Base-by-base conservation (phyloP, 2,113 vertebrate species). In the Daphoenositta chrysoptera region DNA sequence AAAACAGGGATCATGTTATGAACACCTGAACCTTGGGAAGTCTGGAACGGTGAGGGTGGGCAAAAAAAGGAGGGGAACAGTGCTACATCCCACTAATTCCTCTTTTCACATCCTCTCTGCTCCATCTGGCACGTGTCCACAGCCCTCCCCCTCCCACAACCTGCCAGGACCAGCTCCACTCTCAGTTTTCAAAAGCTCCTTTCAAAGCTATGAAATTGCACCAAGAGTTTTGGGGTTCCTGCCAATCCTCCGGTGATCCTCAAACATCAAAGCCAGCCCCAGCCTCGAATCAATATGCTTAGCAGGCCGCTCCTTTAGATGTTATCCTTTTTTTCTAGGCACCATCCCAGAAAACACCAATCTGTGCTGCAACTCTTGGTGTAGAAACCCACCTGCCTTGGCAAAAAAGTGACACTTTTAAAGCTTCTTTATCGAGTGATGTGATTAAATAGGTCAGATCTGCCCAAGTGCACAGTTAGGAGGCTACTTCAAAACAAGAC, bases 41-140 rank as follows among this genome's bases (percentile, higher is more conserved):
- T 4, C 27, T 79, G 35, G 28, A 45, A n/a, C 0, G 0, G 9
- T 3, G 28, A 50, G 15, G 21, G 22, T 33, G 10, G 26, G 4
- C 7, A 63, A 37, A 77, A 47, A 45, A 57, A 66, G 2, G 5
- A 10, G 15, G 33, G 20, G 7, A 65, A 42, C 9, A 19, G 33
- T 6, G 26, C 39, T 54, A 13, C 4, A 2, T 33, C 24, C 35
- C 54, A 15, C 28, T 11, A 31, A 53, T 18, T n/a, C 56, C 65
- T 35, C 79, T 33, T 63, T 63, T 22, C 64, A 48, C 56, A 58
- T 64, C 71, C 79, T 22, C 27, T 31, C 70, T 82, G 44, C 63
- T 48, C 83, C 15, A 11, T 2, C 68, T 66, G 57, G 58, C 61
- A 35, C 2, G 0, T 3, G 14, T 15, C n/a, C 87, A 40, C 3